Evolutionary conservation across 2,113 vertebrate genomes (phyloP), one percentile per base, ranked within the genome.

Genomic region (Otis tarda): DNA sequence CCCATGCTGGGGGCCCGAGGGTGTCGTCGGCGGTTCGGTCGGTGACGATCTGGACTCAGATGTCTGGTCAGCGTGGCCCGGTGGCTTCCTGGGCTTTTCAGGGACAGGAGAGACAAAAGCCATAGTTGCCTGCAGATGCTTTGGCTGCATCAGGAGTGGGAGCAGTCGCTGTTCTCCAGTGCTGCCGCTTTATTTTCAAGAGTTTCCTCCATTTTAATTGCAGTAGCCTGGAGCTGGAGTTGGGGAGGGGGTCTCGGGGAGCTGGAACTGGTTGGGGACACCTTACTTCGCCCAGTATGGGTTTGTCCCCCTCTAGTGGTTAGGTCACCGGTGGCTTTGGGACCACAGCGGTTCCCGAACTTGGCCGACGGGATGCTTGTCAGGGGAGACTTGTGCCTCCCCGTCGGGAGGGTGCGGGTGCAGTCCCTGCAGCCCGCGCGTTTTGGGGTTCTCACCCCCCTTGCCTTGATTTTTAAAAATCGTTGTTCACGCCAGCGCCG

Each of bases 1-100:
- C 41, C 25, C 4, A 2, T 80, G 24, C 30, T 4, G 2, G n/a
- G 39, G 30, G 2, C 30, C 18, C 0, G 0, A 39, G 47, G 16
- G 16, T 61, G 59, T 12, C 7, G 1, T 3, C 35, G 78, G 18
- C 3, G 6, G 49, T 39, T 57, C 22, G 15, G 43, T 7, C 61
- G 67, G 67, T 61, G 87, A 39, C 23, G 18, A 28, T n/a, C 19
- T 3, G 1, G 17, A 57, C 47, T 24, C 22, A 18, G 30, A 21
- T 33, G 43, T 33, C 41, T 43, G 41, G 20, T 63, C n/a, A 20
- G 6, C 1, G 47, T 52, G 61, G 17, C n/a, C 39, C 5, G 1
- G 49, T 37, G 37, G 56, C 76, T 30, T 49, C 80, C 35, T 27
- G 27, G 33, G 35, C 43, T 69, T 16, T 63, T 25, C 17, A 33